A percentile compares a stretch with the other conserved stretches of the same genome.
phyloP scores from a whole-genome alignment of 2,888 invertebrate species.

The Urechis unicinctus region DNA sequence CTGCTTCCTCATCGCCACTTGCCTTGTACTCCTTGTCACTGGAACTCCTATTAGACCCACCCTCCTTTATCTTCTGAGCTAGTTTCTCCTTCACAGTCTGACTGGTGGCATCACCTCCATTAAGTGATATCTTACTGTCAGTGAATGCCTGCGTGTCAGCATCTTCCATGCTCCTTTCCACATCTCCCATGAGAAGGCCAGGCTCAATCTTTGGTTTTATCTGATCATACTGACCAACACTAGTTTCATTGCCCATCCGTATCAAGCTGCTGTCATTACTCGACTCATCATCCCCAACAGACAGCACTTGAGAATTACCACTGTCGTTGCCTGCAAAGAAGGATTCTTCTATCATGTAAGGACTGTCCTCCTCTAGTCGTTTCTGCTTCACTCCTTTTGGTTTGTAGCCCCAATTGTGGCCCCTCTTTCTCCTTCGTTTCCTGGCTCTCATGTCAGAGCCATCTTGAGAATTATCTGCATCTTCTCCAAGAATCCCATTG shows the following conservation, averaged over 20 bases:
- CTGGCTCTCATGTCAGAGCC: constrained; percentile 2
- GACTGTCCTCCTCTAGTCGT: neutral
- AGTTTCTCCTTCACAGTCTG: too few relatives aligned
- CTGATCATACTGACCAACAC: too few relatives aligned
- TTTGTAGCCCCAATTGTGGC: constrained; percentile 10
- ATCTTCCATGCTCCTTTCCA: too few relatives aligned
- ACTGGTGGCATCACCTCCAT: too few relatives aligned
- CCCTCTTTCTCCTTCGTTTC: constrained; percentile 2
- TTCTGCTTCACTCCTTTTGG: constrained; percentile 2
- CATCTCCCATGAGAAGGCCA: too few relatives aligned
- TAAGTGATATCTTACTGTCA: too few relatives aligned
- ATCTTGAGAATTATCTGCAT: constrained; percentile 1
- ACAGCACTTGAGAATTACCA: neutral
- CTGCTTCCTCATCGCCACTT: neutral
- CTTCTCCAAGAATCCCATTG: neutral
- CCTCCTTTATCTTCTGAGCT: too few relatives aligned
- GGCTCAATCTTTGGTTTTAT: too few relatives aligned
- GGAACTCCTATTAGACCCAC: too few relatives aligned
- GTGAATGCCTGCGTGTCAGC: too few relatives aligned
- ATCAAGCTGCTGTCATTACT: neutral
- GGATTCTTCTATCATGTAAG: neutral
- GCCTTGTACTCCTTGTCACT: too few relatives aligned
- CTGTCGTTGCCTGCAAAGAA: neutral
- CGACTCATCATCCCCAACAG: neutral
- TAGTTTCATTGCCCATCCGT: too few relatives aligned